phyloP scores from a whole-genome alignment of 2,888 invertebrate genomes.

The Ashinkailepas kermadecensis region DNA sequence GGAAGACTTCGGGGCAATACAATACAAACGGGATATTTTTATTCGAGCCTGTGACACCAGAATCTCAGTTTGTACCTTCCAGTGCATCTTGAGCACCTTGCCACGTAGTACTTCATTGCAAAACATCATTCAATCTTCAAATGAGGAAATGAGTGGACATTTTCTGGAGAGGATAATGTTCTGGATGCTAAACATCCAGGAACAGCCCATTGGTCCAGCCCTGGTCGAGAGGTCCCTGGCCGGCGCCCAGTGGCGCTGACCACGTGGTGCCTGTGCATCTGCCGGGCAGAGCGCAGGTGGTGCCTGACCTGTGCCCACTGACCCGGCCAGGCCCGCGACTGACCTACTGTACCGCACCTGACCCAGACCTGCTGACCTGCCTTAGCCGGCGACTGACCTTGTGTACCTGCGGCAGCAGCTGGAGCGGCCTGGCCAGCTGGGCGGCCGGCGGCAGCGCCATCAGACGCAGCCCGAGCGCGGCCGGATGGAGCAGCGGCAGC shows the following conservation, averaged over 20 bases:
- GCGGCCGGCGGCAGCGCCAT: slow-evolving; percentile 19
- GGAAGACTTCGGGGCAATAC: too few species aligned
- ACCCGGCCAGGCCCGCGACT: not conserved
- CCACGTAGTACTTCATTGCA: too few species aligned
- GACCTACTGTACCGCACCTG: not conserved
- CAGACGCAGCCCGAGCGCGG: not conserved
- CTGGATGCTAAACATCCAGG: too few species aligned
- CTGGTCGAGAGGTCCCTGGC: not conserved
- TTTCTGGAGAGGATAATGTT: too few species aligned
- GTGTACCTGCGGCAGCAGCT: slow-evolving; percentile 16
- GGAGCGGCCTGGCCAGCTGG: slow-evolving; percentile 15
- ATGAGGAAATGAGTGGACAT: too few species aligned
- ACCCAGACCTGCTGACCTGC: too few species aligned
- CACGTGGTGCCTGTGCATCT: not conserved
- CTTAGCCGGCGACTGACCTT: not conserved
- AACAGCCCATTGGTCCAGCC: too few species aligned
- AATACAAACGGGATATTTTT: too few species aligned
- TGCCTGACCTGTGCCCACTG: not conserved
- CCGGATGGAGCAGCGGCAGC: slow-evolving; percentile 19
- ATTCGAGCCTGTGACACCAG: too few species aligned
- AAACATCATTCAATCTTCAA: too few species aligned
- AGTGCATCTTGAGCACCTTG: too few species aligned
- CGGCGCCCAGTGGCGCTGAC: not conserved
- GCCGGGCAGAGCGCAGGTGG: not conserved
- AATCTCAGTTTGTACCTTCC: too few species aligned